These are phyloP conservation scores for Mus caroli DNA, from an alignment of 2,797 vertebrate species.

Conservation along the genomic window DNA sequence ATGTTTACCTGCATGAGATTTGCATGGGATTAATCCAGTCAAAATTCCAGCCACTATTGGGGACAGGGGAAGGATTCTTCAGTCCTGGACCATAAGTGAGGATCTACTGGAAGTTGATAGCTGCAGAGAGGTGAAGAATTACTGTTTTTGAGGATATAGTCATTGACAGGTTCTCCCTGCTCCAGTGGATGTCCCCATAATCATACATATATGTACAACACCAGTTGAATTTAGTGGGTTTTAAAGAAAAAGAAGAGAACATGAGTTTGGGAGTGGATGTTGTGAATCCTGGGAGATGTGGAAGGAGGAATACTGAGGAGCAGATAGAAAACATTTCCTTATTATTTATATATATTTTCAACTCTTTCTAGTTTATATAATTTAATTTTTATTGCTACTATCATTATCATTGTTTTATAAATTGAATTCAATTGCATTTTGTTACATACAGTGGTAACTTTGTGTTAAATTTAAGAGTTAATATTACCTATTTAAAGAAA, in stretches of 20 bases:
- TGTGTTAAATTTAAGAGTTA: neutral
- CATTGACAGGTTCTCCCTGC: neutral
- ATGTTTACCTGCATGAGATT: neutral
- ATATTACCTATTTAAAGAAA: neutral
- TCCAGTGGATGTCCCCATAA: neutral
- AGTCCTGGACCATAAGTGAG: neutral
- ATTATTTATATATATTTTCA: neutral
- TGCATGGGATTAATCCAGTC: neutral
- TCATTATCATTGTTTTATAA: neutral
- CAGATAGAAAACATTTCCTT: neutral
- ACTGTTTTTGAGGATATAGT: too few species aligned
- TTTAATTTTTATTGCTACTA: neutral
- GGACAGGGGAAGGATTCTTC: neutral
- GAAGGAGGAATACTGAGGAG: neutral
- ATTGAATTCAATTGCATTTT: neutral
- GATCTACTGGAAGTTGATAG: neutral
- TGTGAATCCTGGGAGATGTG: neutral
- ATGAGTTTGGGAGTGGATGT: neutral
- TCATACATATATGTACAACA: neutral
- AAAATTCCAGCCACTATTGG: neutral
- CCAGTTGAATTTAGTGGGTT: neutral
- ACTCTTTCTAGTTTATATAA: neutral
- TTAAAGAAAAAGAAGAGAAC: neutral
- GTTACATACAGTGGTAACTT: neutral
- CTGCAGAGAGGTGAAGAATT: neutral